phyloP scores from a whole-genome alignment of 2,888 invertebrate genomes.

The Tridacna gigas region DNA sequence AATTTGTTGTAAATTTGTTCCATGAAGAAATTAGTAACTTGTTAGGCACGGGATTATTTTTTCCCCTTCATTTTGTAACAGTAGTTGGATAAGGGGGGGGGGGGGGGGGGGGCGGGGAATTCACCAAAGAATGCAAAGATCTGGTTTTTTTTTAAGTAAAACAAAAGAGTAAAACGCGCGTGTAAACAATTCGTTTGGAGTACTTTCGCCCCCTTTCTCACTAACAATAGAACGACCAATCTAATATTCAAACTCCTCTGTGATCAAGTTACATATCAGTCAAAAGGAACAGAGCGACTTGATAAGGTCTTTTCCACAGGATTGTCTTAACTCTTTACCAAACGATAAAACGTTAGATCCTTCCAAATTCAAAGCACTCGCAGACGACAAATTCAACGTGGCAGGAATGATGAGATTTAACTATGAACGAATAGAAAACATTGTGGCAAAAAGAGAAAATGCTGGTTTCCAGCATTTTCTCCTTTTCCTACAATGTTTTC shows the following conservation, averaged over 20 bases:
- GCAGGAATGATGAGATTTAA: no score
- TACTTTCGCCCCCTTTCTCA: slow-evolving; percentile 14
- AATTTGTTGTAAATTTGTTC: no score
- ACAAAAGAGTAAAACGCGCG: slow-evolving; percentile 20
- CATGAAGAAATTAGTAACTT: no score
- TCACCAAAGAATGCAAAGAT: slow-evolving; percentile 7
- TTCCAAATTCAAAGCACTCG: no score
- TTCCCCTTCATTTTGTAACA: no score
- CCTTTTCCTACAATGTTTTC: background rate
- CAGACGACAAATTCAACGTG: no score
- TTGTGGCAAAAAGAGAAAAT: background rate
- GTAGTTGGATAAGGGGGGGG: no score
- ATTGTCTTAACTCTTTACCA: background rate
- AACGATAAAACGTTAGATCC: no score
- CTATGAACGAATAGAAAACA: background rate
- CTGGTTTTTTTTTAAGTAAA: background rate
- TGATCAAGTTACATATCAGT: slow-evolving; percentile 25
- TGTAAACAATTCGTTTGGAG: slow-evolving; percentile 8
- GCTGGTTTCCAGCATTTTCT: background rate
- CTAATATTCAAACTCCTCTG: background rate
- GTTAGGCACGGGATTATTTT: no score
- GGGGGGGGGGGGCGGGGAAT: background rate
- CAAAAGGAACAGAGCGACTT: slow-evolving; percentile 6
- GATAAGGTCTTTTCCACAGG: slow-evolving; percentile 2
- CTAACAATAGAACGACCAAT: background rate